Evolutionary conservation across 2,888 invertebrate genomes (phyloP), one percentile per base, ranked within the genome.

Genomic region (Pycnomerus fuliginosus): DNA sequence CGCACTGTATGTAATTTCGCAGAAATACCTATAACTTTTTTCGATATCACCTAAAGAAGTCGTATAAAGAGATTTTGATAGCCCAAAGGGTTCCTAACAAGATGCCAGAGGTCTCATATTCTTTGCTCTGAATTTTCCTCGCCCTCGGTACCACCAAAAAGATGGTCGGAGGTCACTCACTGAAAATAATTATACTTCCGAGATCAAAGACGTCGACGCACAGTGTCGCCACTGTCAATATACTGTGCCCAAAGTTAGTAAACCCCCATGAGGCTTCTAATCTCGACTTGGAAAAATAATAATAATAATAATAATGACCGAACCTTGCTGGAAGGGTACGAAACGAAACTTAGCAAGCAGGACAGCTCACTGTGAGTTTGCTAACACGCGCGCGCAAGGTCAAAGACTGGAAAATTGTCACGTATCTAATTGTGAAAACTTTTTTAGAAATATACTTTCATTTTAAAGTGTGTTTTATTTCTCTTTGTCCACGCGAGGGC

Each of bases 401-500:
- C 60, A 58, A 60, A 67, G 68, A 68, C 67, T 70, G 69, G 69
- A 68, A 68, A 65, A 67, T 62, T 62, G 58, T 70, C 67, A 67
- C 68, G 67, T 69, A 70, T 68, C 65, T 68, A 65, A 63, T 69
- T 71, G 69, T 71, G 70, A 69, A 64, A 67, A 69, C 62, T 69
- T 69, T 70, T 70, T 69, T 64, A 70, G 70, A 70, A 70, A 71
- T 69, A 70, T 68, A 70, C 68, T 59, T 65, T 69, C 64, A 65
- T 64, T 60, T 61, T 57, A 67, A 66, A 63, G 60, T 60, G 54
- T 55, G 56, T 36, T 41, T 41, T 38, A 22, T 30, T 38, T 16
- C 20, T 50, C 50, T 48, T 45, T 45, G 49, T 53, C 48, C 50
- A 50, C 50, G 45, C 48, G 50, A 52, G 52, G 50, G 45, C 49